Percentiles rank a stretch among this genome's conserved stretches.
phyloP scores from a whole-genome alignment of 2,797 vertebrate genomes.

The Fratercula arctica region DNA sequence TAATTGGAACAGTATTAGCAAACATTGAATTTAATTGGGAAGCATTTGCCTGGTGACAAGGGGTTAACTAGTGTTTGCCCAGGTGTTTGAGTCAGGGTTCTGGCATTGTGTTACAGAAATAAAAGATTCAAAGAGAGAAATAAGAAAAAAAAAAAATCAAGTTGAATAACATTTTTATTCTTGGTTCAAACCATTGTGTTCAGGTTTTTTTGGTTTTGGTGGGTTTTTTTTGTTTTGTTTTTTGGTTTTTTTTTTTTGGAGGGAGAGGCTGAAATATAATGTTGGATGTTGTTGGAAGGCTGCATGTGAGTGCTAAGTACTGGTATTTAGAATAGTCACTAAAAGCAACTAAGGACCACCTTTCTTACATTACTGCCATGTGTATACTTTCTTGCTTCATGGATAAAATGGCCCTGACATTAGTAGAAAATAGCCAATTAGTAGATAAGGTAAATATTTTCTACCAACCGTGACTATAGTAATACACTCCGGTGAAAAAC shows the following conservation, averaged over 20 bases:
- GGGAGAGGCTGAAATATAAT: fast-evolving
- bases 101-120: neutral
- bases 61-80: slow-evolving; percentile 4
- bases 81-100: neutral
- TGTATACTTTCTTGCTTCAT: neutral
- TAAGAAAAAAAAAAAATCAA: neutral
- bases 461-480: neutral
- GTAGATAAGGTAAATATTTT: neutral
- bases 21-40: slow-evolving; percentile 9
- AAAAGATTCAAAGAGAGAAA: neutral
- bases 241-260: neutral
- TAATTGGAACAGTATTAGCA: slow-evolving; percentile 32
- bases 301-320: neutral
- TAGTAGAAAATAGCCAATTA: neutral
- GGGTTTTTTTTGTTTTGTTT: too few relatives aligned
- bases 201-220: too few relatives aligned
- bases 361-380: neutral
- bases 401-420: neutral
- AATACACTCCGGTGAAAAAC: neutral
- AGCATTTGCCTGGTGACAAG: neutral
- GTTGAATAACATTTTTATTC: neutral
- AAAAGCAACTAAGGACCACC: neutral
- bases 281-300: neutral
- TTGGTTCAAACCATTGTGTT: neutral
- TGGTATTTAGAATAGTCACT: neutral